Percentiles rank a stretch among this genome's conserved stretches.
These are phyloP conservation scores for Gymnoscopelus braueri DNA, from an alignment of 2,797 vertebrate genomes.

Conservation along the genomic window DNA sequence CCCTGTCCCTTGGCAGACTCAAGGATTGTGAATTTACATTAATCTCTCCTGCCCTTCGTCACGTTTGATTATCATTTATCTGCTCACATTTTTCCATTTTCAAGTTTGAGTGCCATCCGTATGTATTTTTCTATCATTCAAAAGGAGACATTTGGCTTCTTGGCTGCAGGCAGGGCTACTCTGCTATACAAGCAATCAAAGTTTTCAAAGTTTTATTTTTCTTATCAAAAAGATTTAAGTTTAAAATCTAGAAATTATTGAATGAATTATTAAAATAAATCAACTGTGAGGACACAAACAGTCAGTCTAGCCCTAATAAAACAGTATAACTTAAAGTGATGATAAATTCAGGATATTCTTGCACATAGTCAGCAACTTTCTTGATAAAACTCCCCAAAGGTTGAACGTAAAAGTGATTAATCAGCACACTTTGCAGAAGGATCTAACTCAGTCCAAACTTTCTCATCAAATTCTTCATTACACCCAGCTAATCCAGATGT, in stretches of 20 bases:
- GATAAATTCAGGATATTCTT: conserved; percentile 22
- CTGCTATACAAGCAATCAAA: background rate
- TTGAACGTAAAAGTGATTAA: conserved; percentile 16
- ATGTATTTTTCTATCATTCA: background rate
- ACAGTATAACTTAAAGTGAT: background rate
- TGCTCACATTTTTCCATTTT: background rate
- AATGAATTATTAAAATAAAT: too few relatives aligned
- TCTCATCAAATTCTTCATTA: background rate
- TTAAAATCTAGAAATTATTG: too few relatives aligned
- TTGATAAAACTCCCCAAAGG: conserved; percentile 33
- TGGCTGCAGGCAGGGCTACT: too few relatives aligned
- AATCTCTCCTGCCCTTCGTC: conserved; percentile 28
- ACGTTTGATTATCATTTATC: conserved; percentile 37
- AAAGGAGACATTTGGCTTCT: background rate
- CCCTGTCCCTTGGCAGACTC: conserved; percentile 54
- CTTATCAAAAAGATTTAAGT: too few relatives aligned
- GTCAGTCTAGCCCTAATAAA: conserved; percentile 29
- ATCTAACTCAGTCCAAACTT: too few relatives aligned
- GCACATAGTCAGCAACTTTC: conserved; percentile 47
- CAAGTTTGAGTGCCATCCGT: conserved; percentile 12
- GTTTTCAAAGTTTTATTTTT: too few relatives aligned
- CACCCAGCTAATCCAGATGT: conserved; percentile 7
- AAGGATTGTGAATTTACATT: conserved; percentile 60
- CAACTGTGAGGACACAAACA: conserved; percentile 3
- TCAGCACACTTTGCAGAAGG: background rate